phyloP scores from a whole-genome alignment of 2,113 vertebrate species.

The Larimichthys crocea region DNA sequence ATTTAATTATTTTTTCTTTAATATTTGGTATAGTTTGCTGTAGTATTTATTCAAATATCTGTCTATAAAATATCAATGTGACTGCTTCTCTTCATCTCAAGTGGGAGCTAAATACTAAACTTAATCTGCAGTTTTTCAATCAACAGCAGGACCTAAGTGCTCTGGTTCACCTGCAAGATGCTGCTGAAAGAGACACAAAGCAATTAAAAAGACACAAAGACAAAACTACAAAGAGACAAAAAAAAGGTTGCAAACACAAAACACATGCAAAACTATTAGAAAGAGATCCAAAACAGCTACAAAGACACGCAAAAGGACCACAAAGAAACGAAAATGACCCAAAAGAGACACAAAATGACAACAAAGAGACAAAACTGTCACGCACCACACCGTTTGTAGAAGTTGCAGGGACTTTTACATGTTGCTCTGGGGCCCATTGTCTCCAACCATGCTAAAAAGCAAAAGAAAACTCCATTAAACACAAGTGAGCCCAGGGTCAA shows the following conservation, averaged over 20 bases:
- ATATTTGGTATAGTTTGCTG: not conserved
- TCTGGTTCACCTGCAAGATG: not conserved
- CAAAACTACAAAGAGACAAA: not conserved
- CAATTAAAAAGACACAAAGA: not conserved
- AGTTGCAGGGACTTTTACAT: too few species aligned
- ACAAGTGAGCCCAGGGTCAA: constrained; percentile 54
- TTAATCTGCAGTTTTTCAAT: constrained; percentile 18
- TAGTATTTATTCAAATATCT: not conserved
- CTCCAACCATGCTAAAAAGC: constrained; percentile 29
- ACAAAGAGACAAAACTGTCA: too few species aligned
- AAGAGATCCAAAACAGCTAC: not conserved
- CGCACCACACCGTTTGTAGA: not conserved
- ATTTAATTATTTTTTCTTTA: not conserved
- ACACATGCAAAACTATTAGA: not conserved
- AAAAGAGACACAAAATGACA: not conserved
- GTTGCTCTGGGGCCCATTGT: constrained; percentile 2
- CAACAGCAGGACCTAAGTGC: not conserved
- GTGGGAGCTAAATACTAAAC: constrained; percentile 4
- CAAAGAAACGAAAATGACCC: accelerated
- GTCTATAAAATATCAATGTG: too few species aligned
- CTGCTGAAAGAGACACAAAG: not conserved
- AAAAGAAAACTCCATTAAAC: constrained; percentile 44
- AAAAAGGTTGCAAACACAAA: not conserved
- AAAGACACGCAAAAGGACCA: not conserved
- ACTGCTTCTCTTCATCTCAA: not conserved